Evolutionary conservation across 1,140 invertebrate species (phyloP).

Genomic region (Apis laboriosa): DNA sequence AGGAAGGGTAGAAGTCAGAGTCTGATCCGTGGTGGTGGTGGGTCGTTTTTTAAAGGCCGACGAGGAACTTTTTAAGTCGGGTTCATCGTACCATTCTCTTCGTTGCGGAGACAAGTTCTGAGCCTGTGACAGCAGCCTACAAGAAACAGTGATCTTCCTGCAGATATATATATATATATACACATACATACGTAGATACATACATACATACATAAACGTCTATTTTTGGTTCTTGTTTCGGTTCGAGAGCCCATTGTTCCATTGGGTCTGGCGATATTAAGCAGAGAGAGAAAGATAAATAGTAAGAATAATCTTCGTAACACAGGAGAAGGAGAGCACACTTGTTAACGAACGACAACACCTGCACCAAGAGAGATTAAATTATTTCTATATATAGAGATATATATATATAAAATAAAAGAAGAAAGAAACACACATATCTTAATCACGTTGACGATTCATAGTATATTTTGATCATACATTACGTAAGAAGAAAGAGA

Average conservation of each 20-base stretch:
- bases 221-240: conserved; percentile 53
- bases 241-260: not conserved
- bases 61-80: conserved; percentile 46
- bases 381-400: conserved; percentile 22
- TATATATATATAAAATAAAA: conserved; percentile 40
- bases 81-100: conserved; percentile 36
- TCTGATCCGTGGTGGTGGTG: conserved; percentile 29
- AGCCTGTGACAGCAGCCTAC: conserved; percentile 59
- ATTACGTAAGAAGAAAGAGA: conserved; percentile 15
- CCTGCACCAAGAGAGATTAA: conserved; percentile 50
- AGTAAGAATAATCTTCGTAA: not conserved
- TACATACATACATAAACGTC: conserved; percentile 37
- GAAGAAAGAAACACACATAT: conserved; percentile 59
- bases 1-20: not conserved
- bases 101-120: conserved; percentile 49
- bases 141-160: conserved; percentile 58
- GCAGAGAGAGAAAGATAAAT: not conserved
- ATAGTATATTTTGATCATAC: conserved; percentile 73
- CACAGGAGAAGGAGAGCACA: conserved; percentile 27
- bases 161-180: conserved; percentile 26
- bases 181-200: conserved; percentile 5
- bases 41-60: conserved; percentile 49
- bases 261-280: not conserved
- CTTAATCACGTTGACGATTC: conserved; percentile 69
- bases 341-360: conserved; percentile 62